Conservation (phyloP, 1,140 invertebrate genomes). For the Diachasmimorpha longicaudata region DNA sequence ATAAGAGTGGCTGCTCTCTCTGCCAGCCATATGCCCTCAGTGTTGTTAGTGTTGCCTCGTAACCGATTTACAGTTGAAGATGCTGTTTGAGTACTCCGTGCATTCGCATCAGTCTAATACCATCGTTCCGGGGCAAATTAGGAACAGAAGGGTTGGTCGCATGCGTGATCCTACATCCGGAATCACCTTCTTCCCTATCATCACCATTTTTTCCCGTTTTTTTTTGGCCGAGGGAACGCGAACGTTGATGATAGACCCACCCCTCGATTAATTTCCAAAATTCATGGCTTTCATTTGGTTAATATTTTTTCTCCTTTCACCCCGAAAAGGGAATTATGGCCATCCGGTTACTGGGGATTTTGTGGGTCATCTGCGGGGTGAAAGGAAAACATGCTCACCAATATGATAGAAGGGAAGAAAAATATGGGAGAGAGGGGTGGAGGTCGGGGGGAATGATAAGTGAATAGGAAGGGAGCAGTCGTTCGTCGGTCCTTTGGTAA, state of each 20-base stretch:
- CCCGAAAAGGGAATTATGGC: background rate
- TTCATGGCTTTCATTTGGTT: background rate
- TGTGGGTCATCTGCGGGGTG: background rate
- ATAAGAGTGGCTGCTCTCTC: conserved; percentile 1
- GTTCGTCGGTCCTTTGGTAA: conserved; percentile 26
- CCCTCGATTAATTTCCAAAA: background rate
- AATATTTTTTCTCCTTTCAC: background rate
- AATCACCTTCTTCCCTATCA: background rate
- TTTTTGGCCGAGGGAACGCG: background rate
- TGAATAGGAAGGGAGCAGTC: background rate
- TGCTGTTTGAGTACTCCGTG: background rate
- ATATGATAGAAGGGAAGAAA: background rate
- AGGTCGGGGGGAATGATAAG: background rate
- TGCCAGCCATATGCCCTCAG: conserved; percentile 44
- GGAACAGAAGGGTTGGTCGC: background rate
- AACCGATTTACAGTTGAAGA: background rate
- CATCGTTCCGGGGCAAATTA: conserved; percentile 10
- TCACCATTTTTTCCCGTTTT: background rate
- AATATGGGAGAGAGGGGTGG: background rate
- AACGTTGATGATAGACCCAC: background rate
- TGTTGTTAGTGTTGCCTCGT: conserved; percentile 42
- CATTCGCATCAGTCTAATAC: background rate
- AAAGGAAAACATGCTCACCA: background rate
- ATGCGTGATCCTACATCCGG: background rate
- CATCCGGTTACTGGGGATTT: background rate